Evolutionary conservation across 2,888 invertebrate genomes (phyloP), one percentile per base, ranked within the genome.

Genomic region (Tachina fera): DNA sequence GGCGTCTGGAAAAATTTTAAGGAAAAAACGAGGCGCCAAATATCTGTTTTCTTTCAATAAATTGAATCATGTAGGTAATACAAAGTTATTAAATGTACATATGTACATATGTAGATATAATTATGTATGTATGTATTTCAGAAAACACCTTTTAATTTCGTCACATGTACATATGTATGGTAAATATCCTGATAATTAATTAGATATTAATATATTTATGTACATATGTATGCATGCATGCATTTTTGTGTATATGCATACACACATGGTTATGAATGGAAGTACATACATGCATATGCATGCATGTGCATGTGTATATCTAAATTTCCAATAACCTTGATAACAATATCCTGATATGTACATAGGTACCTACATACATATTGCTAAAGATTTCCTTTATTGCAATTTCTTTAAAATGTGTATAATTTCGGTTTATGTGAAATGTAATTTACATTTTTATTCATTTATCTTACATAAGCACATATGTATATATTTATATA

Each of bases 1-100:
- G 43, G 45, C 53, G 71, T 71, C 51, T 70, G 45, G 16, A 41
- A 6, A 51, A 49, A 43, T 9, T 61, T n/a, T n/a, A 53, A 53
- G 39, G 31, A 53, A 65, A 8, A 61, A 51, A 68, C 47, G 1
- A 79, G 85, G 85, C 85, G 85, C 83, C 85, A 86, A 85, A 86
- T 75, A 86, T 79, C 63, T 78, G 74, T 72, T 16, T 9, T 41
- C 51, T n/a, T 49, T 65, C 2, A 39, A 45, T 13, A 39, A 61
- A 14, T 13, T 13, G 31, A 19, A 41, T 8, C 13, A 39, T 22
- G 22, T 19, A 10, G 16, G 11, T n/a, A 43, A 22, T 11, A 70
- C 11, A 14, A 47, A 67, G 39, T 47, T 22, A 49, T 45, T 41
- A 3, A 6, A 9, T 1, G 5, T 13, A 41, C 0, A 39, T n/a